These are phyloP conservation scores for Anomalospiza imberbis DNA, from an alignment of 2,797 vertebrate species.

Conservation along the genomic window DNA sequence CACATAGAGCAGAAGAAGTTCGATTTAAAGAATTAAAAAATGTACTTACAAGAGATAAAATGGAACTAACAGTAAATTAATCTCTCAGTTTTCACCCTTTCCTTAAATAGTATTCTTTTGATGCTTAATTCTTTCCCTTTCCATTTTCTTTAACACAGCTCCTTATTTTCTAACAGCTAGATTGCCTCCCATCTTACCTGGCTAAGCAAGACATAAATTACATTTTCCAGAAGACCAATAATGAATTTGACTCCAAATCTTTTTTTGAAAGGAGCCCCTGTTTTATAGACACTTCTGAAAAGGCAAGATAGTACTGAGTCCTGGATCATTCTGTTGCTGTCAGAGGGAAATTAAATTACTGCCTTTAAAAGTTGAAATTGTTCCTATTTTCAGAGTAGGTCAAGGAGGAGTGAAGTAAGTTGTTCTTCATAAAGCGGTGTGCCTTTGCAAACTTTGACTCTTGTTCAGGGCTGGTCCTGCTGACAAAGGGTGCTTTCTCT, in stretches of 20 bases:
- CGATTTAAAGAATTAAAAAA: slow-evolving; percentile 41
- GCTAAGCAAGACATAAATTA: slow-evolving; percentile 6
- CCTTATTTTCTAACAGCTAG: slow-evolving; percentile 3
- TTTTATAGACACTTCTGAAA: not conserved
- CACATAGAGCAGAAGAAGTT: slow-evolving; percentile 10
- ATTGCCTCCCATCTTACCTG: not conserved
- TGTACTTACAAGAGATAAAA: slow-evolving; percentile 40
- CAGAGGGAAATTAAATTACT: not conserved
- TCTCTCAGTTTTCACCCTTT: slow-evolving; percentile 19
- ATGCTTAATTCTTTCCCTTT: not conserved
- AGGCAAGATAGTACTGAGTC: not conserved
- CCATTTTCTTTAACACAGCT: not conserved
- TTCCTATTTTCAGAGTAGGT: not conserved
- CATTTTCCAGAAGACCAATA: not conserved
- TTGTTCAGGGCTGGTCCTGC: not conserved
- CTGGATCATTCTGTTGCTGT: not conserved
- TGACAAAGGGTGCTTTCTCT: not conserved
- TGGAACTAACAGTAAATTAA: slow-evolving; percentile 42
- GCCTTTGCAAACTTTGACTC: not conserved
- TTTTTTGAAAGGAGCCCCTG: not conserved
- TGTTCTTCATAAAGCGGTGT: not conserved
- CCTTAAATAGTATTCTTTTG: slow-evolving; percentile 35
- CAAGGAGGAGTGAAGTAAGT: not conserved
- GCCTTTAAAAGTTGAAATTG: not conserved
- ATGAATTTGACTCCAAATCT: not conserved